phyloP scores from a whole-genome alignment of 2,888 invertebrate species.

The Eulithis testata region DNA sequence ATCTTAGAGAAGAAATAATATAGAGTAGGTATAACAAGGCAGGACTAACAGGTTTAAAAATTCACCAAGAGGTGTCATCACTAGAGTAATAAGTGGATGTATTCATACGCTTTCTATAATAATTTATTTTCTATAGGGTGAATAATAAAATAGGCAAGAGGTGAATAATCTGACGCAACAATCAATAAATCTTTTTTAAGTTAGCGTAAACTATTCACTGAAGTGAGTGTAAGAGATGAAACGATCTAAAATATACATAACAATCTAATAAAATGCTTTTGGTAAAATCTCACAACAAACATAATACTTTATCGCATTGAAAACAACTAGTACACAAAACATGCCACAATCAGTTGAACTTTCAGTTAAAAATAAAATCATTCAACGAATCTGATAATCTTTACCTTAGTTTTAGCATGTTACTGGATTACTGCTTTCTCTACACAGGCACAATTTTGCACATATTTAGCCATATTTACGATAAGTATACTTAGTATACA shows the following conservation, averaged over 20 bases:
- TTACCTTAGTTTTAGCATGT: no score
- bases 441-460: no score
- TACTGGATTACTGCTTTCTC: no score
- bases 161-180: not conserved
- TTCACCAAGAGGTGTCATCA: not conserved
- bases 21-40: not conserved
- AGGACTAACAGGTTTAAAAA: not conserved
- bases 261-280: slow-evolving; percentile 19
- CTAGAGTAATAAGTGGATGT: not conserved
- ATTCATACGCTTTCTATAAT: not conserved
- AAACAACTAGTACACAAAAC: not conserved
- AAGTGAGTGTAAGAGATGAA: not conserved
- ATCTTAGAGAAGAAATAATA: not conserved
- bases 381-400: no score
- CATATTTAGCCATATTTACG: no score
- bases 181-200: no score
- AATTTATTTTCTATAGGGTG: not conserved
- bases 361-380: no score
- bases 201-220: no score
- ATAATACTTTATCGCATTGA: slow-evolving; percentile 17
- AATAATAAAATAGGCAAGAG: no score
- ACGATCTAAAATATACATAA: not conserved
- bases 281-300: slow-evolving; percentile 26
- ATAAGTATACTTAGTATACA: no score
- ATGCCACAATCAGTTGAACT: not conserved